phyloP scores from a whole-genome alignment of 1,140 invertebrate genomes.

The Cylas formicarius region DNA sequence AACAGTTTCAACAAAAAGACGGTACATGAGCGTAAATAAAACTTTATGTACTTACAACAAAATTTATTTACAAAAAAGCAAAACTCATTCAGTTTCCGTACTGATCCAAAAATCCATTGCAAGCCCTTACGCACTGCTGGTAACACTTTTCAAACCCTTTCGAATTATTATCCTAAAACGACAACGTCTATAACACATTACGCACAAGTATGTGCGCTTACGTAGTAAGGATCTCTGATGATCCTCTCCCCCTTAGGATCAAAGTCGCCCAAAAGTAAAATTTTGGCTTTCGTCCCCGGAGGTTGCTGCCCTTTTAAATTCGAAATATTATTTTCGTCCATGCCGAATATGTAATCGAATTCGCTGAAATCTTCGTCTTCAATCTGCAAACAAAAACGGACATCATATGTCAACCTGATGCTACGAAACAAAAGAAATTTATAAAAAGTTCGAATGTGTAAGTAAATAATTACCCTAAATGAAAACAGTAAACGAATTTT shows the following conservation, averaged over 20 bases:
- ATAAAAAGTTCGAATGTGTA: background rate
- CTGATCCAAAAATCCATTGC: constrained; percentile 56
- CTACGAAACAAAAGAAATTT: background rate
- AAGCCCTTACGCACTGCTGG: constrained; percentile 60
- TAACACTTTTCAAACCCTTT: constrained; percentile 66
- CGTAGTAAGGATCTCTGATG: constrained; percentile 87
- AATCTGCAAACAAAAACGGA: constrained; percentile 48
- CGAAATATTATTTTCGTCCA: constrained; percentile 78
- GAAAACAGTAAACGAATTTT: background rate
- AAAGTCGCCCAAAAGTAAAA: constrained; percentile 72
- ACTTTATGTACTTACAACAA: too few relatives aligned
- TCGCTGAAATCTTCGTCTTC: constrained; percentile 61
- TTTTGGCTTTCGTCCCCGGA: constrained; percentile 54
- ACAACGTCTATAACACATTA: constrained; percentile 1
- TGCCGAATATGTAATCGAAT: constrained; percentile 85
- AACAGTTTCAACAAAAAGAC: too few relatives aligned
- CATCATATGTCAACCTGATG: constrained; percentile 6
- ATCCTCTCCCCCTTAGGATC: constrained; percentile 70
- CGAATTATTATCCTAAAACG: constrained; percentile 52
- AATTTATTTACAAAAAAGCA: too few relatives aligned
- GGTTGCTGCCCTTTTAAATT: constrained; percentile 54
- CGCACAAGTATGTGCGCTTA: constrained; percentile 40
- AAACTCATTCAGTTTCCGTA: constrained; percentile 6
- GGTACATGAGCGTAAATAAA: too few relatives aligned
- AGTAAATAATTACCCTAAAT: background rate